These are phyloP conservation scores for Pachydiplax longipennis DNA, from an alignment of 2,888 invertebrate genomes.

Conservation along the genomic window DNA sequence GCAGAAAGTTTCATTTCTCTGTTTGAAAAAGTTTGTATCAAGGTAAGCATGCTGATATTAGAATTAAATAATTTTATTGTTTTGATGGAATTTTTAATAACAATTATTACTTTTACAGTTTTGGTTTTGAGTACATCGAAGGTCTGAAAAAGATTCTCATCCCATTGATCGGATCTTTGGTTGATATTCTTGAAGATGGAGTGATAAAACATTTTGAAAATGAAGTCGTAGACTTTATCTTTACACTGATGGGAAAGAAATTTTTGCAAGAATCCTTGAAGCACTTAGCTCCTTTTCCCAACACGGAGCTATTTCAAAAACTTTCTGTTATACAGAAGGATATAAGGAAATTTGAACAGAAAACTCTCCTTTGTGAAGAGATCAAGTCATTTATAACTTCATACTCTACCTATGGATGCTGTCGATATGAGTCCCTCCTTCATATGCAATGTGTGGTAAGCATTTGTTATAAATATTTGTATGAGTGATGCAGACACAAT, in stretches of 20 bases:
- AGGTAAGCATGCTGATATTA: not conserved
- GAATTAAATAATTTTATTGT: not conserved
- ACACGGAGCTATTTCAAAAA: not conserved
- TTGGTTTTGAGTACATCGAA: not conserved
- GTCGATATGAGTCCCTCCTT: not conserved
- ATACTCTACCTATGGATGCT: conserved; percentile 57
- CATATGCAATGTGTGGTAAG: conserved; percentile 3
- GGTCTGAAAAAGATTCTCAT: not conserved
- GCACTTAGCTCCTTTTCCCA: not conserved
- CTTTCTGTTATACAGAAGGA: not conserved
- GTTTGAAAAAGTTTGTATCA: not conserved
- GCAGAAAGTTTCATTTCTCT: not conserved
- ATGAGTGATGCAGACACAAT: not conserved
- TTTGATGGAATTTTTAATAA: not conserved
- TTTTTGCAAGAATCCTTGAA: not conserved
- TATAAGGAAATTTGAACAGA: conserved; percentile 28
- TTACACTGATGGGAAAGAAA: not conserved
- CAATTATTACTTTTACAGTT: not conserved
- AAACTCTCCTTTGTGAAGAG: conserved; percentile 61
- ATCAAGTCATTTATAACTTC: conserved; percentile 60
- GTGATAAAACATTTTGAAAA: not conserved
- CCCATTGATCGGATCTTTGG: not conserved
- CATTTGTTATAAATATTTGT: not conserved
- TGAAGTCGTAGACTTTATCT: not conserved
- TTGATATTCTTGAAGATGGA: not conserved